Evolutionary conservation across 2,113 vertebrate genomes (phyloP).

Genomic region (Prolemur simus): DNA sequence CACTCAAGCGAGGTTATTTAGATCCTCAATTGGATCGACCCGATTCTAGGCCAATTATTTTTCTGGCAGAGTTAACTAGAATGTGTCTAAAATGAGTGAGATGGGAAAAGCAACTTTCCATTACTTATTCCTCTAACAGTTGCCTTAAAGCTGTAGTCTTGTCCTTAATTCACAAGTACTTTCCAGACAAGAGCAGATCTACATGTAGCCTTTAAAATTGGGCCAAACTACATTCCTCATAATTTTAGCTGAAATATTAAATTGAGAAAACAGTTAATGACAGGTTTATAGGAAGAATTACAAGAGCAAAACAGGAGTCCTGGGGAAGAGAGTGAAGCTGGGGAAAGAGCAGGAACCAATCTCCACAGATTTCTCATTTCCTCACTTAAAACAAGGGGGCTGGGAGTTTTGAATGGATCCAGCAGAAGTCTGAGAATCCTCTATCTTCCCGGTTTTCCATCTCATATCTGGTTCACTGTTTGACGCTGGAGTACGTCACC

Average conservation of each 20-base stretch:
- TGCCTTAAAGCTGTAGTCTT: conserved; percentile 41
- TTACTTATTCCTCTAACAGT: conserved; percentile 72
- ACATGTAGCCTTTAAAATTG: neutral
- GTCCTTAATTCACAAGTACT: conserved; percentile 66
- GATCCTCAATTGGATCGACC: conserved; percentile 76
- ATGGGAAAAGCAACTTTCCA: conserved; percentile 76
- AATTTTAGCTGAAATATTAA: neutral
- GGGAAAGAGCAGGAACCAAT: neutral
- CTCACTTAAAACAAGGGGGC: neutral
- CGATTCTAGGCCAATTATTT: conserved; percentile 82
- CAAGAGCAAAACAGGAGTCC: neutral
- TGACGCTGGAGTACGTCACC: too few species aligned
- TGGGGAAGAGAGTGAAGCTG: neutral
- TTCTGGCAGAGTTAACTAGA: conserved; percentile 82
- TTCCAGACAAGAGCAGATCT: conserved; percentile 27
- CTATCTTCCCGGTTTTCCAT: neutral
- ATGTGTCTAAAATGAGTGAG: conserved; percentile 80
- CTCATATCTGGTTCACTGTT: too few species aligned
- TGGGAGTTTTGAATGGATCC: neutral
- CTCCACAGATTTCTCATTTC: neutral
- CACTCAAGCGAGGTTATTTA: conserved; percentile 78
- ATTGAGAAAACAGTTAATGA: neutral
- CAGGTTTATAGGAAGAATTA: neutral
- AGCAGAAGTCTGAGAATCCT: neutral
- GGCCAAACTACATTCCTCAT: neutral